These are phyloP conservation scores for Actenoides lindsayi DNA, from an alignment of 2,113 vertebrate genomes.

Conservation along the genomic window DNA sequence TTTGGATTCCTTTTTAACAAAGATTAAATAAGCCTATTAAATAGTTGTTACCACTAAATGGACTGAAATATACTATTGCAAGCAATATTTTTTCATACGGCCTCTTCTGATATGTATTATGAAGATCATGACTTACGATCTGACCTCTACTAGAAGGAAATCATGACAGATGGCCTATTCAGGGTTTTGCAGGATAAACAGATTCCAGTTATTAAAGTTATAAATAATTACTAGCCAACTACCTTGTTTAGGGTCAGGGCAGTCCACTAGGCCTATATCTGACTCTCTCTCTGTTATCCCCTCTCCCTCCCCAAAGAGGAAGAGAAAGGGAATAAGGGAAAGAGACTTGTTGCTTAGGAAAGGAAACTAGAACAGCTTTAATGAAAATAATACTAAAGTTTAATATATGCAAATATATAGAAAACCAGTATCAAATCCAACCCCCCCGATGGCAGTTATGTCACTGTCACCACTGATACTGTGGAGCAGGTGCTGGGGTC, in stretches of 20 bases:
- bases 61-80: background rate
- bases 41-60: background rate
- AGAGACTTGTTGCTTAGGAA: too few relatives aligned
- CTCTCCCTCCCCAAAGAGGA: too few relatives aligned
- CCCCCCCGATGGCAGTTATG: too few relatives aligned
- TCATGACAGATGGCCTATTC: slow-evolving; percentile 7
- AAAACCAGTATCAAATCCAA: too few relatives aligned
- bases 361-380: too few relatives aligned
- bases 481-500: too few relatives aligned
- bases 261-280: too few relatives aligned
- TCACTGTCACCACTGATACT: too few relatives aligned
- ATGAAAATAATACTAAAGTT: too few relatives aligned
- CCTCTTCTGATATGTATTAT: background rate
- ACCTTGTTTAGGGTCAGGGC: background rate
- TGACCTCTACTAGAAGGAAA: background rate
- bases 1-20: background rate
- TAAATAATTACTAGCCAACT: slow-evolving; percentile 39
- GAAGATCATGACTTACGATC: background rate
- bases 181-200: slow-evolving; percentile 29
- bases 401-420: too few relatives aligned
- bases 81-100: background rate
- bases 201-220: slow-evolving; percentile 43
- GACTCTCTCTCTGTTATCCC: too few relatives aligned
- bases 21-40: background rate
- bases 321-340: too few relatives aligned